These are phyloP conservation scores for Cynopterus sphinx DNA, from an alignment of 2,797 vertebrate genomes.

Conservation along the genomic window DNA sequence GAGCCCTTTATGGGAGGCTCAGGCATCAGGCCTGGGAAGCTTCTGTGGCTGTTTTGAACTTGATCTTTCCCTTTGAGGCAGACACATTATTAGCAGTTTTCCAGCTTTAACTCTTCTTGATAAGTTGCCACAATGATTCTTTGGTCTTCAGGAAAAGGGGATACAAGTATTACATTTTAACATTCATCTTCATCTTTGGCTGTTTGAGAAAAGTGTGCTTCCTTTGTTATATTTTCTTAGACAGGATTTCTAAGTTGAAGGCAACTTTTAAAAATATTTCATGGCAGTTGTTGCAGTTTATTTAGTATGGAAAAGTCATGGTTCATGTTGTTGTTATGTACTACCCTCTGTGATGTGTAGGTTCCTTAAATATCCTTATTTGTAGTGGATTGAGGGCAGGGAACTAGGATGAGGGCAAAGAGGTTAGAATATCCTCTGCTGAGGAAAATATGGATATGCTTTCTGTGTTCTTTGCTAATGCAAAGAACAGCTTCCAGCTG, in stretches of 20 bases:
- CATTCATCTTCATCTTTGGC: not conserved
- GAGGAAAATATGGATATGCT: not conserved
- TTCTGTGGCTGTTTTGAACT: constrained; percentile 2
- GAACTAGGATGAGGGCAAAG: not conserved
- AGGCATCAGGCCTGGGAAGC: not conserved
- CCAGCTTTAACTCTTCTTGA: not conserved
- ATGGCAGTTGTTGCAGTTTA: not conserved
- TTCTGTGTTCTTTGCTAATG: not conserved
- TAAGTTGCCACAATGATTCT: not conserved
- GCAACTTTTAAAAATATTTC: not conserved
- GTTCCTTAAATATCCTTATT: not conserved
- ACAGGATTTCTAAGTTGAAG: not conserved
- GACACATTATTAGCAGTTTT: not conserved
- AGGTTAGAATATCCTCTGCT: not conserved
- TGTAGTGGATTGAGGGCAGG: not conserved
- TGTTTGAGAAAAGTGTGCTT: not conserved
- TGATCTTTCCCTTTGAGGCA: constrained; percentile 18
- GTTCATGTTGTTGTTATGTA: not conserved
- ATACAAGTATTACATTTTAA: not conserved
- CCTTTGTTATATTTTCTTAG: not conserved
- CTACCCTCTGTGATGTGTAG: not conserved
- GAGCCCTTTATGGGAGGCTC: not conserved
- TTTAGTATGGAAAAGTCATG: not conserved
- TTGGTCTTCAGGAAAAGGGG: not conserved
- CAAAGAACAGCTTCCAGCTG: not conserved